Base-by-base conservation (phyloP, 1,140 invertebrate species). In the Adoxophyes honmai region DNA sequence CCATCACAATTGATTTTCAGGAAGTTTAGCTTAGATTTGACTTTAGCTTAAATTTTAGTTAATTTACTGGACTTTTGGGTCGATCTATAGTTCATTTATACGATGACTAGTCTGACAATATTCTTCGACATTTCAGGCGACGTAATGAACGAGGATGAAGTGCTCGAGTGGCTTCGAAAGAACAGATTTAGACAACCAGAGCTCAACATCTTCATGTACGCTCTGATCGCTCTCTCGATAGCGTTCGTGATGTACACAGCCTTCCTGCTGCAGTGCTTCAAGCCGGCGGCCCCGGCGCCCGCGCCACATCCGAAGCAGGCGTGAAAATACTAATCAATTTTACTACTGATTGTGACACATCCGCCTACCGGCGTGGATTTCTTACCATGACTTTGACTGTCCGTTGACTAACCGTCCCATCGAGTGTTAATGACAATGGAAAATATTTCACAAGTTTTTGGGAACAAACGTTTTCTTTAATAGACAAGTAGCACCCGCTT, bases 131-230 rank as follows among this genome's bases (percentile, higher is more conserved):
- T 87, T 90, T 10, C 81, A 96, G 95, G 96, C 64, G 94, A 97
- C 69, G 77, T 97, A 39, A 92, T 94, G 74, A 93, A 93, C 11
- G 96, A 97, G 89, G 91, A 93, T 4, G 95, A 97, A 75, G 96
- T 98, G n/a, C 86, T 98, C 39, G 96, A 98, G 68, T 98, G 97
- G 97, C 86, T 98, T 38, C 92, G 96, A 62, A 98, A 98, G 85
- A 98, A 98, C 84, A 92, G 97, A 57, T 98, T 97, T 89, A 91
- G 96, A 21, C 96, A 97, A 73, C 96, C 97, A 0, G 97, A 98
- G 84, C 85, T 98, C 11, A 98, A 97, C 74, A 92, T 98, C 58
- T 98, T 98, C 78, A 98, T 98, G 96, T 98, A 98, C 78, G 96
- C 95, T 52, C 90, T 98, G 66, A 94, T 96, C 69, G 96, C 95